Evolutionary conservation across 2,888 invertebrate genomes (phyloP), one percentile per base, ranked within the genome.

Genomic region (Dryobotodes eremita): DNA sequence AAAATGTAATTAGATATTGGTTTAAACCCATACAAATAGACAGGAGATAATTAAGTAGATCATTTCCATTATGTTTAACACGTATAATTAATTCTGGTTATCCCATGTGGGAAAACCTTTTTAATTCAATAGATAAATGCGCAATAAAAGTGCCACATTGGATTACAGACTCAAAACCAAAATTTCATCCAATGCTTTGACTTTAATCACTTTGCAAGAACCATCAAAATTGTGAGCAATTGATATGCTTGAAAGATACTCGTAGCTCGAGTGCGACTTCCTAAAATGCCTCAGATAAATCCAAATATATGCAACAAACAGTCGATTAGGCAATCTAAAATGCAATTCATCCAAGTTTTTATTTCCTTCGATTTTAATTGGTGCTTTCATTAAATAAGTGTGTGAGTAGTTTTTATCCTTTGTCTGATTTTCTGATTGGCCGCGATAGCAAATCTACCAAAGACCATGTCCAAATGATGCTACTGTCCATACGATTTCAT

Each of bases 1-100:
- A 23, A 94, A 93, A 46, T 31, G 0, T 69, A 66, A 71, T 42
- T 46, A 55, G 1, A 23, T 36, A 36, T 64, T 36, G 36, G n/a
- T 76, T 69, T 17, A 36, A 53, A 53, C 48, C 7, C 23, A 62
- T 50, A 23, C 15, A 82, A 74, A 59, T 17, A 48, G 8, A 8
- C 8, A 36, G 17, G 10, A 82, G 42, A 42, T 53, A 15, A 75
- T 55, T 62, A 31, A 36, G 4, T 48, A 11, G 15, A n/a, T 26
- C 50, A 50, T 64, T 42, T 20, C 20, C n/a, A 13, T 78, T 7
- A 64, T 42, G n/a, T 10, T 50, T 20, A 11, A 36, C 64, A 42
- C 50, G n/a, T n/a, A 31, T 42, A 81, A 55, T 62, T 72, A 15
- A 13, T 48, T 48, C 7, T 23, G 26, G 13, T 23, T 13, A 31